Base-by-base conservation (phyloP, 2,888 invertebrate species). In the Hermaeophaga mercurialis region DNA sequence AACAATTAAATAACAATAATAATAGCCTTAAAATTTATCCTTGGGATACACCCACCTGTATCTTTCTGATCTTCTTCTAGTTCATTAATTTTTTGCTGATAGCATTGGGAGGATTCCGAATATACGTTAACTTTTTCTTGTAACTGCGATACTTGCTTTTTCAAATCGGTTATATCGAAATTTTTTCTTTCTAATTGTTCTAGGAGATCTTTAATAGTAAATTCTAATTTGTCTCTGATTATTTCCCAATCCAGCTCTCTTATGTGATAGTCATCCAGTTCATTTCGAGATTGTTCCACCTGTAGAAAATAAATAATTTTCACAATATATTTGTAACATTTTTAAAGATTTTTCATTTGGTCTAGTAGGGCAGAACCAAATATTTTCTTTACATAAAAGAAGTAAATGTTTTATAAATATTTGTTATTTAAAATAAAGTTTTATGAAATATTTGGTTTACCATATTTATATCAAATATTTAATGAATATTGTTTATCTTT, bases 31-130 rank as follows among this genome's bases (percentile, higher is more conserved):
- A n/a, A n/a, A n/a, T n/a, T n/a, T n/a, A n/a, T n/a, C n/a, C n/a
- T n/a, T n/a, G n/a, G n/a, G n/a, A n/a, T n/a, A 28, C 22, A 39
- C 24, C 26, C 1, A 43, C 64, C 64, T 28, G 67, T 58, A 41
- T 76, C 74, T 33, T 65, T 62, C 31, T 72, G 61, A 58, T 75
- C 72, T 2, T 39, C 55, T 59, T 76, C 75, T 43, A 66, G 68
- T 26, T 69, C 67, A 4, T 56, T 53, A 3, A 65, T 54, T 55
- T 72, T 72, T 9, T 48, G 50, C 43, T 70, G 70, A 47, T 74
- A 73, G 55, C 69, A 70, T 5, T 62, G 57, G 22, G 66, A 68
- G 44, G 69, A 66, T 18, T 69, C 61, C 8, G 56, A 59, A 28
- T 70, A 61, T 5, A 64, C 57, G 12, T 66, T 66, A 19, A 64